Evolutionary conservation across 2,797 vertebrate species (phyloP).

Genomic region (Sebastolobus altivelis): DNA sequence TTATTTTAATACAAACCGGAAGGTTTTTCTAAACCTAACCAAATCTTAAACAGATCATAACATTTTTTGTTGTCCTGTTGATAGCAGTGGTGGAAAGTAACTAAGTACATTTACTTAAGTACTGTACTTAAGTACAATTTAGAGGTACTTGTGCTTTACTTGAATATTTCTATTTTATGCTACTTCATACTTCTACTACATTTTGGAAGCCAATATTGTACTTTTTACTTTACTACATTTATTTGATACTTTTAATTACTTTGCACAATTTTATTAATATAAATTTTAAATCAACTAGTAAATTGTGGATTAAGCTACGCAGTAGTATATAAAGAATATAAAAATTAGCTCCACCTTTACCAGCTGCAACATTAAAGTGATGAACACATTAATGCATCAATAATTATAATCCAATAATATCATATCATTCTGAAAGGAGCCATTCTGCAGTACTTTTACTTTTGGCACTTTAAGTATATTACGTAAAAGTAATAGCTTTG

Average conservation of each 20-base stretch:
- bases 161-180: no score
- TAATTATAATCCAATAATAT: no score
- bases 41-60: background rate
- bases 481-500: background rate
- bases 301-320: background rate
- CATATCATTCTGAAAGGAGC: no score
- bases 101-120: no score
- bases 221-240: background rate
- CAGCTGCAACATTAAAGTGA: no score
- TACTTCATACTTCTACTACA: background rate
- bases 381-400: no score
- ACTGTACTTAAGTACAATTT: background rate
- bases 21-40: background rate
- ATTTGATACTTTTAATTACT: background rate
- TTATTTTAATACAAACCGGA: background rate
- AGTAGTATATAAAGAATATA: background rate
- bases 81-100: background rate
- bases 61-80: background rate
- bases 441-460: background rate
- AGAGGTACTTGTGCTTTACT: background rate
- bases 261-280: background rate
- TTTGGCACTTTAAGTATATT: background rate
- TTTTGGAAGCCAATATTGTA: background rate
- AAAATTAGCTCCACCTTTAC: background rate
- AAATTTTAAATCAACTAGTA: background rate